Conservation (phyloP, 2,888 invertebrate species). For the Yponomeuta plumbellus region DNA sequence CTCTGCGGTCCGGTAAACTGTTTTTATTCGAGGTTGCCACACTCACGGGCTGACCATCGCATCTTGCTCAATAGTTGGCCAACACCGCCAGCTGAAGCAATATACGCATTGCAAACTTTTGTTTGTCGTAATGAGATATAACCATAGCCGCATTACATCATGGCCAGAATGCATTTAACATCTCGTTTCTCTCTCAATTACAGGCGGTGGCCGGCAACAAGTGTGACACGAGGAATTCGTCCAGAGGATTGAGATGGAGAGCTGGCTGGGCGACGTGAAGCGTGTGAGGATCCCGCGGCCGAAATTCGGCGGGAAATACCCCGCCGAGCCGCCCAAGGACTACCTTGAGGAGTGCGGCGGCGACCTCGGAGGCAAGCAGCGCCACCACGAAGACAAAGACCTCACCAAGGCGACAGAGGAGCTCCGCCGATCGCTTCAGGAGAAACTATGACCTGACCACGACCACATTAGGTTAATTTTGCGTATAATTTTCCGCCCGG, state of each 20-base stretch:
- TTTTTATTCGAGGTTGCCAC: slow-evolving; percentile 14
- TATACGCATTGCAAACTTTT: slow-evolving; percentile 40
- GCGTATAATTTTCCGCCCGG: slow-evolving; percentile 31
- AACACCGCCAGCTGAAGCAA: slow-evolving; percentile 34
- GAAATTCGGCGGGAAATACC: slow-evolving; percentile 84
- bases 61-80: slow-evolving; percentile 50
- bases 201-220: slow-evolving; percentile 7
- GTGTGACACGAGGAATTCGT: neutral
- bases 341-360: slow-evolving; percentile 81
- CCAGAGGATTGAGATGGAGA: slow-evolving; percentile 78
- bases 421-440: slow-evolving; percentile 83
- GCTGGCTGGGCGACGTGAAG: slow-evolving; percentile 90
- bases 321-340: slow-evolving; percentile 86
- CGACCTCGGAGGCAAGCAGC: slow-evolving; percentile 68
- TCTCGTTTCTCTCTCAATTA: neutral
- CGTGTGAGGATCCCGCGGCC: slow-evolving; percentile 89
- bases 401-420: slow-evolving; percentile 85
- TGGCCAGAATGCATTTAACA: neutral
- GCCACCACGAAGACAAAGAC: slow-evolving; percentile 70
- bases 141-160: slow-evolving; percentile 10
- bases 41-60: slow-evolving; percentile 41
- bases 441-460: slow-evolving; percentile 79
- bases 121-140: slow-evolving; percentile 13
- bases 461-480: slow-evolving; percentile 30
- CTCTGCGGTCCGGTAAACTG: slow-evolving; percentile 6